Percentiles rank a stretch among this genome's conserved stretches.
Conservation (phyloP, 1,140 invertebrate genomes). For the Cryptotermes secundus region DNA sequence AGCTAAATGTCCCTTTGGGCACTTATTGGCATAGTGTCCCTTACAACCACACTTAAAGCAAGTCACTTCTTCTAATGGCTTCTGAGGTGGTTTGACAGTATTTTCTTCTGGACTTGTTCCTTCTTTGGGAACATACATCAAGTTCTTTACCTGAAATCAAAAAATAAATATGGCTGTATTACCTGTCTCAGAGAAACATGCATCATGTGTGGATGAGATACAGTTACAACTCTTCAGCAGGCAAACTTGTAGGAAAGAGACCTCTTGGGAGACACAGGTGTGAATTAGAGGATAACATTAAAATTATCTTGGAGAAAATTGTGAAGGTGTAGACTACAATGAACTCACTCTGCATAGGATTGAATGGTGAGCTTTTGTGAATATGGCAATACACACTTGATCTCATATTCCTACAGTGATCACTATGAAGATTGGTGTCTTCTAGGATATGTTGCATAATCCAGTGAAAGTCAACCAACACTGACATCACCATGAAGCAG, state of each 20-base stretch:
- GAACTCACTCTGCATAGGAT: too few relatives aligned
- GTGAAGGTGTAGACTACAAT: too few relatives aligned
- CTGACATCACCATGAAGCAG: too few relatives aligned
- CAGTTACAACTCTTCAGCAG: neutral
- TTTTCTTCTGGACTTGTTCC: conserved; percentile 10
- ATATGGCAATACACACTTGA: too few relatives aligned
- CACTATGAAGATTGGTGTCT: too few relatives aligned
- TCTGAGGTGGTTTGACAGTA: conserved; percentile 53
- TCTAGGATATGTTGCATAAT: too few relatives aligned
- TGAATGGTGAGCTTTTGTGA: too few relatives aligned
- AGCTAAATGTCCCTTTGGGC: conserved; percentile 94
- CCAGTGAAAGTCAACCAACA: too few relatives aligned
- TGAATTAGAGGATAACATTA: too few relatives aligned
- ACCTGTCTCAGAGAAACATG: neutral
- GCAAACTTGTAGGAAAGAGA: neutral
- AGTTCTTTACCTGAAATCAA: conserved; percentile 30
- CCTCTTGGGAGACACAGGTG: too few relatives aligned
- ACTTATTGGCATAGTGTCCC: conserved; percentile 99
- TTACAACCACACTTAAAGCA: conserved; percentile 98
- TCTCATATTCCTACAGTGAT: too few relatives aligned
- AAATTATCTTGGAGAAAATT: too few relatives aligned
- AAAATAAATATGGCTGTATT: neutral
- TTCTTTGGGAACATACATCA: conserved; percentile 31
- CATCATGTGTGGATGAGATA: neutral
- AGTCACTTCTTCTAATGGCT: conserved; percentile 90